Conservation (phyloP, 1,140 invertebrate species). For the Formica exsecta region DNA sequence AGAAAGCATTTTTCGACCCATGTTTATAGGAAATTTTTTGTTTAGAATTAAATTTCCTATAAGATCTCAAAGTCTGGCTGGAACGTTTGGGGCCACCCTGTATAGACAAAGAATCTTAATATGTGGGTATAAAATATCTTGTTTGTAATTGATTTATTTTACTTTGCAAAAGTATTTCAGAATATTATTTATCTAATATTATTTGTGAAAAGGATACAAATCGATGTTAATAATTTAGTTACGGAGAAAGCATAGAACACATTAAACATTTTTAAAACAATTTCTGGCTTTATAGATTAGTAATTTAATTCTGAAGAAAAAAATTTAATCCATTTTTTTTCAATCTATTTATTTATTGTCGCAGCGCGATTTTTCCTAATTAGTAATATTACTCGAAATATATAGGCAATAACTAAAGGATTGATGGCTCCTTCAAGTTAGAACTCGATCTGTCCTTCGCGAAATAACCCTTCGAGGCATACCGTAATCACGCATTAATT, state of each 20-base stretch:
- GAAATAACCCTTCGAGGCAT: constrained; percentile 36
- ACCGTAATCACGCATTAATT: constrained; percentile 67
- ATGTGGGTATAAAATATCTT: too few species aligned
- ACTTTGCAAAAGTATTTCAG: background rate
- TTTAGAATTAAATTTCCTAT: too few species aligned
- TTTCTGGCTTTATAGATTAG: background rate
- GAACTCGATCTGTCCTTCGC: constrained; percentile 19
- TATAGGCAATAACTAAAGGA: background rate
- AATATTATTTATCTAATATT: background rate
- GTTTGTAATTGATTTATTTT: too few species aligned
- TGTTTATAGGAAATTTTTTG: too few species aligned
- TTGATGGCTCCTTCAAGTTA: constrained; percentile 15
- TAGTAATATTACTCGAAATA: background rate
- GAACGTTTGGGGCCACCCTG: too few species aligned
- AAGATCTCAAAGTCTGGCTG: too few species aligned
- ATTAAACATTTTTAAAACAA: background rate
- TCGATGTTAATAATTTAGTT: background rate
- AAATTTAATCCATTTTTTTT: background rate
- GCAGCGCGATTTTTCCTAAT: background rate
- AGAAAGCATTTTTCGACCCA: too few species aligned
- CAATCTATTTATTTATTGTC: background rate
- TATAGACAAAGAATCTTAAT: too few species aligned
- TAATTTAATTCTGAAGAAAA: background rate
- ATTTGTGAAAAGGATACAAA: background rate
- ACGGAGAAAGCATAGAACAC: background rate